Conservation (phyloP, 2,797 vertebrate species). For the Synaphobranchus kaupii region DNA sequence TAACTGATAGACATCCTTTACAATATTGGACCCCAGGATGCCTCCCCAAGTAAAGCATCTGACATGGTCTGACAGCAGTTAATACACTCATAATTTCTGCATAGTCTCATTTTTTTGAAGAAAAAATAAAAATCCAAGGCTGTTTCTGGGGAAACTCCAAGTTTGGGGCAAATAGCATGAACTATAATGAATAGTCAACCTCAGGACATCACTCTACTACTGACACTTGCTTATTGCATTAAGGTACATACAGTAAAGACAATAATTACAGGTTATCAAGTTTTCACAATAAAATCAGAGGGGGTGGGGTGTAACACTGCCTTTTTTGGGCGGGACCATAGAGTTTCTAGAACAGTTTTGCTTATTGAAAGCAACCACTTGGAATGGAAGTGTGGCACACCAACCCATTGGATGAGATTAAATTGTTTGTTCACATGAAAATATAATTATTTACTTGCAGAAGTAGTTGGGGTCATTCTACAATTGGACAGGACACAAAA, state of each 20-base stretch:
- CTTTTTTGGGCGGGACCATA: background rate
- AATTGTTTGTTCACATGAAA: background rate
- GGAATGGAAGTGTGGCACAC: background rate
- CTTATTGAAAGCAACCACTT: background rate
- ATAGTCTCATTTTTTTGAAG: conserved; percentile 67
- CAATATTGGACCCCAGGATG: conserved; percentile 27
- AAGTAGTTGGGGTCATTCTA: background rate
- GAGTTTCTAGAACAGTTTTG: background rate
- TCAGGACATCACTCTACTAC: background rate
- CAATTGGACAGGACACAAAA: background rate
- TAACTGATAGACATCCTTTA: conserved; percentile 36
- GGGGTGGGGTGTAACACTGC: background rate
- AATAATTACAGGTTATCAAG: background rate
- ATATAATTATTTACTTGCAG: background rate
- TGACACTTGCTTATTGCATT: background rate
- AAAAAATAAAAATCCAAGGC: conserved; percentile 49
- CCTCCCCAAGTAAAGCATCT: conserved; percentile 13
- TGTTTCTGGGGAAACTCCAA: conserved; percentile 39
- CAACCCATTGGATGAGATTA: background rate
- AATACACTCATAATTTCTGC: conserved; percentile 75
- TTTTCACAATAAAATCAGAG: background rate
- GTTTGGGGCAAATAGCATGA: conserved; percentile 32
- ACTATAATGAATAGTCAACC: background rate
- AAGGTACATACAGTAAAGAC: background rate
- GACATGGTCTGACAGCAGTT: conserved; percentile 40